Base-by-base conservation (phyloP, 2,113 vertebrate genomes). In the Proteles cristata region DNA sequence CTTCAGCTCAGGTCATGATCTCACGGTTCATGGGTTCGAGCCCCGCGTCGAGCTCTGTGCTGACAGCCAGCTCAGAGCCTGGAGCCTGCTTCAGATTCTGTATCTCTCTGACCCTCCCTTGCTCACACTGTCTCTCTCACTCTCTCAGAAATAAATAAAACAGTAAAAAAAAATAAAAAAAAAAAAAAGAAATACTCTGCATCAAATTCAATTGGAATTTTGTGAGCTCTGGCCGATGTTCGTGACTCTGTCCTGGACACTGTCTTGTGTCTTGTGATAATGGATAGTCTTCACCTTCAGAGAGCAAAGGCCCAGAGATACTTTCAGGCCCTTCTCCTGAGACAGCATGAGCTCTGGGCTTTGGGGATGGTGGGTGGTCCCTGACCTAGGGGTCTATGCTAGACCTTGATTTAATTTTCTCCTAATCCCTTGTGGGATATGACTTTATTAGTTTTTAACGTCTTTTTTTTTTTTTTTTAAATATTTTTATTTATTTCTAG, bases 341-440 rank as follows among this genome's bases (percentile, higher is more conserved):
- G 48, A 11, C 28, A 74, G 68, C 8, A 5, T 83, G 83, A 80
- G 25, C 55, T 80, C 76, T 85, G 39, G 84, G 25, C 3, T 80
- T 96, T 89, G 5, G 61, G 45, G 61, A 71, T 3, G 16, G 39
- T 79, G 63, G 65, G 14, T 65, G 55, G 35, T 43, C 8, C n/a
- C 79, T 45, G 53, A 68, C 31, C n/a, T 63, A 55, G 43, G 12
- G 9, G 15, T 94, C 76, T 82, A 7, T 28, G 35, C 0, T 90
- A 81, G 65, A 94, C 26, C 43, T 94, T 63, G 48, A 53, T 76
- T 66, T 73, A 45, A 35, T 53, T 85, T 93, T 93, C 74, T 93
- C 63, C 25, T 26, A 7, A 79, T 35, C 12, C 39, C 58, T 86
- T 39, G 39, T 39, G 39, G 39, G 39, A 39, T 39, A 39, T 39